Base-by-base conservation (phyloP, 2,888 invertebrate genomes). In the Dexiosoma caninum region DNA sequence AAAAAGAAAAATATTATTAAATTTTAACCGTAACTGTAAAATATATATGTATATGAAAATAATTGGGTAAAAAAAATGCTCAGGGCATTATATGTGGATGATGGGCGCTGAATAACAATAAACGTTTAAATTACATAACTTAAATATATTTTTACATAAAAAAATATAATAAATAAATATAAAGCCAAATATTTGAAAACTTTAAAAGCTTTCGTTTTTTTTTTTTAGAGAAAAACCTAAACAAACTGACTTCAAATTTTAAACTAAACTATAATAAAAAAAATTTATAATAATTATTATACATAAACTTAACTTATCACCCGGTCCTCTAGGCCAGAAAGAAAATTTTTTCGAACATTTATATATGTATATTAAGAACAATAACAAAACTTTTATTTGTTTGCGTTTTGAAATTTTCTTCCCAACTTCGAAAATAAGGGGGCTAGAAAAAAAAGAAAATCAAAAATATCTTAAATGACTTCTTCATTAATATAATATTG, bases 121-220 rank as follows among this genome's bases (percentile, higher is more conserved):
- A 49, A 49, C 14, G 21, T 35, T 37, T 62, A 46, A 59, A 59
- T n/a, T 49, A 42, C n/a, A 51, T n/a, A 46, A 53, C 35, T 70
- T n/a, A 46, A 40, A 30, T 21, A 30, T 40, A 23, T 27, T 10
- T 59, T 14, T 55, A 64, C 27, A 69, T 10, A 30, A 27, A 62
- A 30, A 37, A 66, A 51, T 53, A 21, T 5, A 30, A 44, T 62
- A 32, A 30, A 44, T 62, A 32, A 12, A 53, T 32, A 35, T 66
- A 67, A 60, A 51, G 49, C 51, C 46, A 59, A 51, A 66, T 1
- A 49, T 23, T 19, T 27, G 27, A 53, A 67, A 76, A 72, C 80
- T 81, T 81, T 76, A 55, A 66, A 80, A 77, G 81, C 19, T 67
- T 67, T 37, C n/a, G n/a, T 67, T 14, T 37, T 71, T 40, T 71